These are phyloP conservation scores for Colaptes auratus DNA, from an alignment of 2,113 vertebrate species.

Conservation along the genomic window DNA sequence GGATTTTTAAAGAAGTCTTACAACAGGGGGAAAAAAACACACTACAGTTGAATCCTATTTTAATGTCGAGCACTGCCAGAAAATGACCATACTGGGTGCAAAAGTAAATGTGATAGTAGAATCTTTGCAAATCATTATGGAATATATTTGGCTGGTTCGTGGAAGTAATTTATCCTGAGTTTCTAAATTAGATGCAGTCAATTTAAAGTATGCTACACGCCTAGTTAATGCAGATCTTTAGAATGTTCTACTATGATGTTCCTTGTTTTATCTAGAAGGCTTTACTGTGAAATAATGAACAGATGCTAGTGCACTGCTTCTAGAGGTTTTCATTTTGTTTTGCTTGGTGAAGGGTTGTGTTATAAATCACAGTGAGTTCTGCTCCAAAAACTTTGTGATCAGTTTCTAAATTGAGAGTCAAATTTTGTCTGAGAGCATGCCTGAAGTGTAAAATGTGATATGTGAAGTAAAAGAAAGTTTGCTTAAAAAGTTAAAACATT, in stretches of 20 bases:
- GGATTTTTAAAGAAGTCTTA: conserved; percentile 7
- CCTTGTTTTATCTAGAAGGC: not conserved
- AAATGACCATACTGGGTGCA: not conserved
- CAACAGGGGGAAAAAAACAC: not conserved
- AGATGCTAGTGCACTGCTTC: not conserved
- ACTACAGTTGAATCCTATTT: not conserved
- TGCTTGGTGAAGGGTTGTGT: not conserved
- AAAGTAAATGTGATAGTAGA: conserved; percentile 2
- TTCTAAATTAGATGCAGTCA: not conserved
- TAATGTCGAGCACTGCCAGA: not conserved
- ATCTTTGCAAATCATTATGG: not conserved
- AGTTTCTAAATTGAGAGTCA: not conserved
- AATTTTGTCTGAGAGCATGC: not conserved
- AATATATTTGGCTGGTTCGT: not conserved
- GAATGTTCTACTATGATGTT: not conserved
- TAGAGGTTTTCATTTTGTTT: conserved; percentile 8
- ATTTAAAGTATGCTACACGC: not conserved
- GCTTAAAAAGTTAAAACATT: not conserved
- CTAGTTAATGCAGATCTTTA: not conserved
- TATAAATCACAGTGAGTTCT: conserved; percentile 1
- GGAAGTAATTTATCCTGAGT: not conserved
- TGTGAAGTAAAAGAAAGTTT: not conserved
- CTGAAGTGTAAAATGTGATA: not conserved
- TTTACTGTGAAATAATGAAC: not conserved
- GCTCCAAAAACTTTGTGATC: conserved; percentile 26